These are phyloP conservation scores for Microctonus brassicae DNA, from an alignment of 2,888 invertebrate species.

Conservation along the genomic window DNA sequence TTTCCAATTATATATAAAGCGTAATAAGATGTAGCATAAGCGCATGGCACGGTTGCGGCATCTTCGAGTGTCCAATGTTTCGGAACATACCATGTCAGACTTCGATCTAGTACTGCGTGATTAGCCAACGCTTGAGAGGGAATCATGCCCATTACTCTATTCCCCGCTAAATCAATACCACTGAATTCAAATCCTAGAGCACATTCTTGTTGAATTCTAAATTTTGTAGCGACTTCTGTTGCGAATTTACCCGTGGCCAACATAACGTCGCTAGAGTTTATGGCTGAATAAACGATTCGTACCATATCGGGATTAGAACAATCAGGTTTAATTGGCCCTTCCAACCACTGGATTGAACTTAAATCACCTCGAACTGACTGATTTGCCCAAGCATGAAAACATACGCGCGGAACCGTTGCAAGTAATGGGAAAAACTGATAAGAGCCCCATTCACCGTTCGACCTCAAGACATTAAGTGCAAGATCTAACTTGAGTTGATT, in stretches of 20 bases:
- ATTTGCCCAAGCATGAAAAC: slow-evolving; percentile 83
- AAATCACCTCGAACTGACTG: slow-evolving; percentile 86
- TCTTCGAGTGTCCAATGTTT: slow-evolving; percentile 75
- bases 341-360: slow-evolving; percentile 86
- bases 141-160: slow-evolving; percentile 70
- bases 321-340: slow-evolving; percentile 73
- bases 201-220: slow-evolving; percentile 76
- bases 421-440: slow-evolving; percentile 85
- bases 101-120: slow-evolving; percentile 70
- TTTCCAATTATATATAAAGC: slow-evolving; percentile 74
- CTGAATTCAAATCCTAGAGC: slow-evolving; percentile 80
- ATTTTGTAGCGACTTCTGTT: slow-evolving; percentile 82
- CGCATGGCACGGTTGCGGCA: slow-evolving; percentile 77
- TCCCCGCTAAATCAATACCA: slow-evolving; percentile 72
- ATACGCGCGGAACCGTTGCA: slow-evolving; percentile 69
- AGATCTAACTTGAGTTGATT: slow-evolving; percentile 80
- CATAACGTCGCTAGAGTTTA: slow-evolving; percentile 97
- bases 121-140: slow-evolving; percentile 70
- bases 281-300: slow-evolving; percentile 80
- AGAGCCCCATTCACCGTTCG: slow-evolving; percentile 79
- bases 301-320: slow-evolving; percentile 61
- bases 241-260: slow-evolving; percentile 91
- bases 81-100: slow-evolving; percentile 73
- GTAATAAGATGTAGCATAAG: slow-evolving; percentile 75
- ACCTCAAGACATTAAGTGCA: slow-evolving; percentile 78